Evolutionary conservation across 2,797 vertebrate genomes (phyloP), one percentile per base, ranked within the genome.

Genomic region (Silurus lanzhouensis): DNA sequence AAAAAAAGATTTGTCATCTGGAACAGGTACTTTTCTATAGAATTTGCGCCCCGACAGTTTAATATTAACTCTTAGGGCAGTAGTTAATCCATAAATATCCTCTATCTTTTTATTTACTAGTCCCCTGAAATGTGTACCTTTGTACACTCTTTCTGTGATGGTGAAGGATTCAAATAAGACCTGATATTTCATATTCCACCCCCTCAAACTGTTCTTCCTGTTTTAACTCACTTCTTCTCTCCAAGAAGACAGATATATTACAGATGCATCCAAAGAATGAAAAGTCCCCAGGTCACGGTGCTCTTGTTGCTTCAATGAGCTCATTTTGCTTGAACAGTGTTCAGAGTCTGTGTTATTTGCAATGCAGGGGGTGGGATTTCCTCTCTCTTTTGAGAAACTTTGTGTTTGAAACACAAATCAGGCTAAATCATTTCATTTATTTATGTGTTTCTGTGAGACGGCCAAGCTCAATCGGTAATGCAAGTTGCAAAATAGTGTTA

Each of bases 401-500:
- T 86, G 68, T 79, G 31, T 2, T 55, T 86, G 80, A 92, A 25
- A 86, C 86, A 38, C 58, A 81, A 63, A n/a, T 67, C 60, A 9
- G n/a, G 27, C 22, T 84, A 78, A 91, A 92, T 92, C 87, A 88
- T 85, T 81, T 70, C 83, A 68, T 91, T 89, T 91, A 91, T 90
- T 92, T 87, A 90, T 90, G 84, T 57, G 82, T 78, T 84, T 82
- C 87, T 90, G 87, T 64, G 76, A 90, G 61, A 88, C 46, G 60
- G 88, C 87, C 87, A 88, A 92, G 91, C 90, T 91, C 66, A 82
- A 87, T 84, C 84, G 85, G 90, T 90, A 92, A 92, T 86, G 87
- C 20, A 12, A 81, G 81, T 86, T 83, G 87, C 87, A 88, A 74
- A 84, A 89, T 90, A 91, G 89, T 83, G 89, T 91, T 91, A 90